Base-by-base conservation (phyloP, 1,140 invertebrate genomes). In the Nebria ingens region DNA sequence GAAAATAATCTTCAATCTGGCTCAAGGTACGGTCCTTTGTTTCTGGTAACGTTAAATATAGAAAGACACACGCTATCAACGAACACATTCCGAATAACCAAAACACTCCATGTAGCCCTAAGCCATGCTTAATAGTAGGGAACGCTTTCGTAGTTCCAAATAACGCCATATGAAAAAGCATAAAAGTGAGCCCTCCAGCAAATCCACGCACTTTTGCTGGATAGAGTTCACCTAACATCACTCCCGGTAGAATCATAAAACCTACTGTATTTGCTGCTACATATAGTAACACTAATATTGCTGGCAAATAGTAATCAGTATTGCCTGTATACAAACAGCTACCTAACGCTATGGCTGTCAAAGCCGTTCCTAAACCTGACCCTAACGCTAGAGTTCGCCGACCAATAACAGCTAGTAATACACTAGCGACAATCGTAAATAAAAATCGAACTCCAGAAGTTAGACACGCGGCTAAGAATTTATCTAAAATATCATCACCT, bases 1-100 rank as follows among this genome's bases (percentile, higher is more conserved):
- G 73, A 64, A 86, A 87, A 65, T 87, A 86, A 67, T 86, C 81
- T 70, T 87, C 84, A 56, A 92, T 89, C 73, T 93, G 83, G 56
- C 86, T 79, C 53, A 91, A 71, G 1, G 77, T 83, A 58, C 81
- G 80, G 13, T 86, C 84, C 67, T 88, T 91, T 0, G 89, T 92
- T 75, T 93, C 90, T 17, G 89, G 90, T 22, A 93, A 71, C 51
- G 85, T 73, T 0, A 89, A 70, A 59, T 79, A 87, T 54, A 87
- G 71, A 29, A 91, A 81, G 1, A 87, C 49, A 6, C 74, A 70
- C 51, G 76, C 77, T 2, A 86, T 61, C 1, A 79, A 54, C 1
- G 86, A 81, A 3, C 84, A 76, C 0, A 73, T 67, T 17, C 84
- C 86, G 64, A 91, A 92, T 13, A 86, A 67, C 2, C 74, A 70